Conservation (phyloP, 2,113 vertebrate genomes). For the Chamaetylas fuelleborni region DNA sequence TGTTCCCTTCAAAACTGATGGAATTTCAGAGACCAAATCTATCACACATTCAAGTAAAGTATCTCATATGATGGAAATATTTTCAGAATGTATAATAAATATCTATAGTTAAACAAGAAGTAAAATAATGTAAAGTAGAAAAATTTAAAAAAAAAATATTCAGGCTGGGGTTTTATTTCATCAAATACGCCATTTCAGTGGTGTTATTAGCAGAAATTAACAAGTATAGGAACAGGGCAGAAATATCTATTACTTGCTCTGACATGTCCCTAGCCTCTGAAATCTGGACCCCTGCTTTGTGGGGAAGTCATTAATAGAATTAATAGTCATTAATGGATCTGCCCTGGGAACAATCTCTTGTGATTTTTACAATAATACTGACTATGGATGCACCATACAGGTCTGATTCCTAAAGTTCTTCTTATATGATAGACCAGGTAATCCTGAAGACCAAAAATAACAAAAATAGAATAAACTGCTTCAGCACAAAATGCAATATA, state of each 20-base stretch:
- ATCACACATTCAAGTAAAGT: neutral
- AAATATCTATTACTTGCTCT: neutral
- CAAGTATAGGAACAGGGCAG: neutral
- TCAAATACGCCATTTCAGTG: neutral
- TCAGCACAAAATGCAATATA: neutral
- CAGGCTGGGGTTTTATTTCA: accelerated
- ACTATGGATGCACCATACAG: neutral
- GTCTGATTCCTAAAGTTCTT: neutral
- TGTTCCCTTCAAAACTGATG: neutral
- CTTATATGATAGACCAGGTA: accelerated
- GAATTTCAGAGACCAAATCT: neutral
- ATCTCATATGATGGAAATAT: neutral
- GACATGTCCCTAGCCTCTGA: neutral
- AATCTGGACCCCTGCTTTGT: neutral
- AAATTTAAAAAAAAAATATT: neutral
- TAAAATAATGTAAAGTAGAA: neutral
- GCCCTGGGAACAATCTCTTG: accelerated
- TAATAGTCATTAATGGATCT: neutral
- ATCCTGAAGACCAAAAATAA: neutral
- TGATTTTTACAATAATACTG: neutral
- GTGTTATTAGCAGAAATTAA: neutral
- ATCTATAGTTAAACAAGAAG: neutral
- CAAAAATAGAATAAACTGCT: neutral
- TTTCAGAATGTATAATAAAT: neutral
- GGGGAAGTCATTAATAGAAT: neutral